Evolutionary conservation across 1,140 invertebrate species (phyloP).

Genomic region (Muscidifurax raptorellus): DNA sequence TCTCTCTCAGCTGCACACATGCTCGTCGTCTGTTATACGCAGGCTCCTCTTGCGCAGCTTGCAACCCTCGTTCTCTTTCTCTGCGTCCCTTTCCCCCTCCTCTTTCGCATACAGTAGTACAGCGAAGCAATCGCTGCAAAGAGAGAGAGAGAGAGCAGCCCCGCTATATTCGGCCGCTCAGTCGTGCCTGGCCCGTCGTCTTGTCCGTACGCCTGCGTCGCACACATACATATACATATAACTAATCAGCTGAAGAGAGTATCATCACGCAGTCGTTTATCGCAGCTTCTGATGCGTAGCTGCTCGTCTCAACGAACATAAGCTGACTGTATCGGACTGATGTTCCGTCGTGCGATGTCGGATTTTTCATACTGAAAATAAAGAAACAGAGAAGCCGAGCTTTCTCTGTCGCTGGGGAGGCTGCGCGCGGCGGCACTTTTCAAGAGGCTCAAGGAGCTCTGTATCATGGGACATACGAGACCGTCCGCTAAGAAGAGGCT

Average conservation of each 20-base stretch:
- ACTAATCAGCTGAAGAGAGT: neutral
- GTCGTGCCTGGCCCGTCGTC: constrained; percentile 56
- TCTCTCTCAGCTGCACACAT: constrained; percentile 30
- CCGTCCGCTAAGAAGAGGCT: constrained; percentile 56
- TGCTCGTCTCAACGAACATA: no score
- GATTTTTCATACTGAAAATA: neutral
- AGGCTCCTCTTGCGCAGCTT: neutral
- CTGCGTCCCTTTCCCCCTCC: neutral
- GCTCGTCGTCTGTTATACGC: neutral
- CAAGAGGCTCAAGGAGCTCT: neutral
- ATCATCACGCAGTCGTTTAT: neutral
- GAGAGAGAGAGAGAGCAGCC: no score
- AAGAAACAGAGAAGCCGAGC: neutral
- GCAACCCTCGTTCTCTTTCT: neutral
- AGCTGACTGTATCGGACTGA: neutral
- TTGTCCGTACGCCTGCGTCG: neutral
- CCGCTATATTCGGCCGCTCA: constrained; percentile 51
- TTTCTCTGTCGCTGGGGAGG: neutral
- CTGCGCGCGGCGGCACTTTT: neutral
- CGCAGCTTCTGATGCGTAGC: no score
- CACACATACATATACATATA: neutral
- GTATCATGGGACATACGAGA: constrained; percentile 59
- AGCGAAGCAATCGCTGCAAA: neutral
- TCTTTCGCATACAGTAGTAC: neutral
- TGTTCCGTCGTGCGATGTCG: neutral